Conservation (phyloP, 2,113 vertebrate genomes). For the Elaphurus davidianus region DNA sequence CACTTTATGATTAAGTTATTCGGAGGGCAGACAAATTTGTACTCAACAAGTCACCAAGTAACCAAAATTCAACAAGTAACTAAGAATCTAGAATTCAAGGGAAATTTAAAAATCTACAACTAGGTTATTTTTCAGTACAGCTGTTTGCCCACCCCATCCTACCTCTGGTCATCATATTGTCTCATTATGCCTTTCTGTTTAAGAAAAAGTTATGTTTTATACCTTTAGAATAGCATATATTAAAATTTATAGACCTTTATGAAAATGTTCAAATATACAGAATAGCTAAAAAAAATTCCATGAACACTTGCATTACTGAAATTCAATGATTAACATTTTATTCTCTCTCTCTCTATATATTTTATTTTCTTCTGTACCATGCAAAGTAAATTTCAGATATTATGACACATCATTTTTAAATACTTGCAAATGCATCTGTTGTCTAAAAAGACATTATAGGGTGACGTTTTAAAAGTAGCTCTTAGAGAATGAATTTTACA, state of each 20-base stretch:
- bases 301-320: background rate
- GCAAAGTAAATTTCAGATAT: background rate
- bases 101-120: background rate
- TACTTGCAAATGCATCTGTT: background rate
- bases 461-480: background rate
- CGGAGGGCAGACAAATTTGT: background rate
- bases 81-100: background rate
- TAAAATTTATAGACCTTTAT: background rate
- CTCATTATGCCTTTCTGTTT: background rate
- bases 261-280: background rate
- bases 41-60: background rate
- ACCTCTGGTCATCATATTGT: background rate
- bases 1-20: background rate
- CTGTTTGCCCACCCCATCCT: background rate
- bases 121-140: background rate
- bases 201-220: background rate
- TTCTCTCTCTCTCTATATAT: background rate
- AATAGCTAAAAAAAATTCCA: background rate
- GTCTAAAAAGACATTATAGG: background rate
- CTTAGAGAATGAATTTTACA: slow-evolving; percentile 23
- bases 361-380: background rate
- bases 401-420: background rate
- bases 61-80: background rate
- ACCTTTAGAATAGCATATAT: background rate
- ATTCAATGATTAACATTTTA: background rate